These are phyloP conservation scores for Callyntrura guangdongensis DNA, from an alignment of 2,888 invertebrate species.

Conservation along the genomic window DNA sequence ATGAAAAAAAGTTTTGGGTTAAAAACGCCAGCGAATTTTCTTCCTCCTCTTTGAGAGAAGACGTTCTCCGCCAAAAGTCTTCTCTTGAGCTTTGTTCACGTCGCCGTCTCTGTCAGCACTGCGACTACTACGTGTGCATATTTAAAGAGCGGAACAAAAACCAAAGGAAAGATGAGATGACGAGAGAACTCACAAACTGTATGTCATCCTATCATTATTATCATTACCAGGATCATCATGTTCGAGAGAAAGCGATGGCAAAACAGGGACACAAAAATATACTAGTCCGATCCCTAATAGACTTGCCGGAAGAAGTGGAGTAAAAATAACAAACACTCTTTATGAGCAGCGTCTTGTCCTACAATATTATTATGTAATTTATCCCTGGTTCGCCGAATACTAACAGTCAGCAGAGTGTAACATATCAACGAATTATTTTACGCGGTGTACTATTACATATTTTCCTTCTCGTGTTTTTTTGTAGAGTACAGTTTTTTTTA, in stretches of 20 bases:
- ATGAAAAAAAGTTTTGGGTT: constrained; percentile 24
- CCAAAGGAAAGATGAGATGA: constrained; percentile 46
- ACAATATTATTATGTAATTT: constrained; percentile 10
- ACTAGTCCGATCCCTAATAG: constrained; percentile 14
- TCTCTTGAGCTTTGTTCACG: constrained; percentile 11
- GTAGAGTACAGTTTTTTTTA: neutral
- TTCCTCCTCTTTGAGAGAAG: neutral
- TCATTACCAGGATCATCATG: constrained; percentile 31
- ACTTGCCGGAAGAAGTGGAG: constrained; percentile 59
- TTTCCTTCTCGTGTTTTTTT: neutral
- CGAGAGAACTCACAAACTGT: constrained; percentile 21
- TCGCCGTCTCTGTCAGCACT: constrained; percentile 31
- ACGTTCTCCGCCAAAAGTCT: neutral
- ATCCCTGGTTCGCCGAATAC: constrained; percentile 9
- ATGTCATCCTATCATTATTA: constrained; percentile 48
- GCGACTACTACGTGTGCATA: neutral
- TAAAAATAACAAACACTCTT: constrained; percentile 34
- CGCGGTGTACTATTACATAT: neutral
- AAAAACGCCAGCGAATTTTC: constrained; percentile 1
- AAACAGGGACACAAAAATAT: constrained; percentile 13
- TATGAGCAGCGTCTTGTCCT: neutral
- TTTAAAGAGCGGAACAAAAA: constrained; percentile 34
- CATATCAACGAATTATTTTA: neutral
- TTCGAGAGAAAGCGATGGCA: neutral
- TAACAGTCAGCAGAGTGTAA: neutral